Base-by-base conservation (phyloP, 1,140 invertebrate genomes). In the Drosophila subpulchrella region DNA sequence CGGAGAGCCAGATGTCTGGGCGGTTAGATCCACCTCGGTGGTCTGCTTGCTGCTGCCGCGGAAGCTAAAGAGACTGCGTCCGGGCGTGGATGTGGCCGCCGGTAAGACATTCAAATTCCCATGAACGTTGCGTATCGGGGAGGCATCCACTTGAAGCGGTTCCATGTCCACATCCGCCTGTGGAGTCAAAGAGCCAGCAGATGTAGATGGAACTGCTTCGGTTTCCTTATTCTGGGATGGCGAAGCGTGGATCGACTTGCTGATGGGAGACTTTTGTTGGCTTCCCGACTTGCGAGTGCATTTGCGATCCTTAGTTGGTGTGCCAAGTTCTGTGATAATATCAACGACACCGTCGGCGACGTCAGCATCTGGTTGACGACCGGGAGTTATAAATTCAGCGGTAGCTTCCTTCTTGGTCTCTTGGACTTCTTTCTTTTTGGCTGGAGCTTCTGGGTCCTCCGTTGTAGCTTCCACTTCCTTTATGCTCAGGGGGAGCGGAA, bases 91-190 rank as follows among this genome's bases (percentile, higher is more conserved):
- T 11, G 91, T 91, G 20, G 91, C 90, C 0, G 84, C 41, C 10
- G 91, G 90, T 41, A 75, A 48, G 8, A 47, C 55, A 8, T 65
- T 50, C 3, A 53, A 11, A 13, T 65, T 63, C 8, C 67, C 59
- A 11, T 11, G 47, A 5, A 39, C 47, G 13, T 17, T 48, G 27
- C 68, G 59, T 0, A 81, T 71, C 13, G 84, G 90, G 15, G 91
- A 91, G 8, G 70, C 63, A 27, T 91, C 85, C 2, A 86, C 63
- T 4, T 68, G 53, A 0, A 90, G 57, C 2, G 88, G 0, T 61
- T 92, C 91, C 88, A 91, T 91, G 2, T 92, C 91, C 24, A 81
- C 78, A 77, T 91, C 90, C n/a, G 82, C 75, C 4, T 46, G 61
- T 8, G 53, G 32, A n/a, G 60, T 13, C 47, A 46, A 10, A 17